Evolutionary conservation across 1,140 invertebrate genomes (phyloP).

Genomic region (Neomicropteryx cornuta): DNA sequence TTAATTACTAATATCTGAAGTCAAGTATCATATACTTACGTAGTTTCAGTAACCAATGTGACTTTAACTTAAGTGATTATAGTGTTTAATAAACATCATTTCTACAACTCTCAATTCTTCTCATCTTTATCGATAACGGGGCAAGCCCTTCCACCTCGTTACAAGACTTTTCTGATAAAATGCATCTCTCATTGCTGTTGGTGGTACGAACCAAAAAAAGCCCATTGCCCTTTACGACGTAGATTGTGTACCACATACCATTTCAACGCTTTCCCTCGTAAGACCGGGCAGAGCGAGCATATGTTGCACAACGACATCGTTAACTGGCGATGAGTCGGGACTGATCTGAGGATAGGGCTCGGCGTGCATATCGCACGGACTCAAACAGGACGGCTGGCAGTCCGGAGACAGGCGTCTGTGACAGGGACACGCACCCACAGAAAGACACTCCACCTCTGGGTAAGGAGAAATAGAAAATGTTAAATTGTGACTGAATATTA

Average conservation of each 20-base stretch:
- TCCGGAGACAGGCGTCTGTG: slow-evolving; percentile 12
- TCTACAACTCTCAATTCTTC: background rate
- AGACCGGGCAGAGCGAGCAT: slow-evolving; percentile 75
- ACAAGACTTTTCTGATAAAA: background rate
- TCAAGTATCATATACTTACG: too few relatives aligned
- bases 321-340: too few relatives aligned
- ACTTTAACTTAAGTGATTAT: too few relatives aligned
- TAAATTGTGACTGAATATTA: too few relatives aligned
- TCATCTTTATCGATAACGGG: too few relatives aligned
- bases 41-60: too few relatives aligned
- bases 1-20: too few relatives aligned
- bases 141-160: background rate
- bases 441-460: slow-evolving; percentile 20
- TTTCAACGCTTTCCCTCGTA: slow-evolving; percentile 57
- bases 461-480: too few relatives aligned
- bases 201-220: background rate
- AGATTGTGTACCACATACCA: slow-evolving; percentile 28
- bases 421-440: slow-evolving; percentile 22
- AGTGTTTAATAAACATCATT: too few relatives aligned
- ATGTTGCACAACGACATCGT: slow-evolving; percentile 57
- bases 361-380: too few relatives aligned
- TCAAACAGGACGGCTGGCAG: slow-evolving; percentile 1
- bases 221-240: background rate
- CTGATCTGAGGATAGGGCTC: too few relatives aligned
- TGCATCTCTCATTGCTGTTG: background rate